phyloP scores from a whole-genome alignment of 2,888 invertebrate genomes.

The Diarsia brunnea region DNA sequence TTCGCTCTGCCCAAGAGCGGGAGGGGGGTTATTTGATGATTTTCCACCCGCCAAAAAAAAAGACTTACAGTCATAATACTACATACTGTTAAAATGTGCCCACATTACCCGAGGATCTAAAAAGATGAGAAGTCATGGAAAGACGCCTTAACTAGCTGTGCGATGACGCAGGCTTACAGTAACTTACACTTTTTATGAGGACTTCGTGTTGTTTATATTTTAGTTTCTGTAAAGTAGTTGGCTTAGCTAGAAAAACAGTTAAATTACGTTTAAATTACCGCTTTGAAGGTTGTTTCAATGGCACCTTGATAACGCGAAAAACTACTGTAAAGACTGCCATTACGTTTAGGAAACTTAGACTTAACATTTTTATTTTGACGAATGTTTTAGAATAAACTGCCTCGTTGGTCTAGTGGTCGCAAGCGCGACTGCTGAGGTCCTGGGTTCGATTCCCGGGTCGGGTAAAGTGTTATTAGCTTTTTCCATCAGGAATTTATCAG shows the following conservation, averaged over 20 bases:
- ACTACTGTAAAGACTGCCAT: conserved; percentile 5
- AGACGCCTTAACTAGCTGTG: background rate
- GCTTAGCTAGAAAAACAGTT: conserved; percentile 34
- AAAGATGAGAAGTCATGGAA: background rate
- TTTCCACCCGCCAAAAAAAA: too few species aligned
- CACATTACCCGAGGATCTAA: background rate
- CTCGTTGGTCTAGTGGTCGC: too few species aligned
- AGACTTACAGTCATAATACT: background rate
- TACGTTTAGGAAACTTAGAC: background rate
- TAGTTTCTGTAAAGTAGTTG: background rate
- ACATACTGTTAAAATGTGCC: background rate
- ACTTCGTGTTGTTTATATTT: conserved; percentile 2
- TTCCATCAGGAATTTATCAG: too few species aligned
- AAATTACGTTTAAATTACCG: conserved; percentile 40
- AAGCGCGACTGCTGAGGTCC: too few species aligned
- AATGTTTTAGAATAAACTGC: background rate
- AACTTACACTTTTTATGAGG: conserved; percentile 3
- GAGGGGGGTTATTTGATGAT: too few species aligned
- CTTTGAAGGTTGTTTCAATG: conserved; percentile 32
- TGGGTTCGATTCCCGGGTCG: too few species aligned
- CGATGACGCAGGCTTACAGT: background rate
- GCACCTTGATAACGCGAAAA: conserved; percentile 12
- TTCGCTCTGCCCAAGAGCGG: too few species aligned
- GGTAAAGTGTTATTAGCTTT: too few species aligned
- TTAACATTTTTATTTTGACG: background rate